Evolutionary conservation across 2,113 vertebrate genomes (phyloP).

Genomic region (Tauraco erythrolophus): DNA sequence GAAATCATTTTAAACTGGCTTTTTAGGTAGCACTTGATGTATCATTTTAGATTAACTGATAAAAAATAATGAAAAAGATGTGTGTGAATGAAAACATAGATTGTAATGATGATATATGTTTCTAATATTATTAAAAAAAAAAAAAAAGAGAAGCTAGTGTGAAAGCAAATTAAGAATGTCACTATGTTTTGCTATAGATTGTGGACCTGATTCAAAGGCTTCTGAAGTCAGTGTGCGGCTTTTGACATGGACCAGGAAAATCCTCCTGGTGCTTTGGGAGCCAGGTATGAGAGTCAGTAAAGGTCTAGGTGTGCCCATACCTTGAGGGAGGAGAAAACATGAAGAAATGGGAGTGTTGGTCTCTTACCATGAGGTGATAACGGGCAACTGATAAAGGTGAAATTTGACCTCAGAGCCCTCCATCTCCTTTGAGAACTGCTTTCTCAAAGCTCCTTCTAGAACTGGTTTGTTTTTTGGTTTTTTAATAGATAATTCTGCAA

Average conservation of each 20-base stretch:
- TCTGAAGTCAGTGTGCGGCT: neutral
- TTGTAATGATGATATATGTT: neutral
- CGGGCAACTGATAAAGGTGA: neutral
- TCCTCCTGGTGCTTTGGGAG: neutral
- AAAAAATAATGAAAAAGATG: slow-evolving; percentile 49
- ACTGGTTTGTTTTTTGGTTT: too few species aligned
- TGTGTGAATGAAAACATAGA: slow-evolving; percentile 26
- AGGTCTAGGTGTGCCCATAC: neutral
- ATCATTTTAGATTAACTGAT: slow-evolving; percentile 58
- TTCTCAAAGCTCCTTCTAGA: neutral
- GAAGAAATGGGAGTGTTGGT: neutral
- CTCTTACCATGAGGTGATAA: neutral
- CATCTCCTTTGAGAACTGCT: neutral
- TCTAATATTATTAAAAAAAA: slow-evolving; percentile 5
- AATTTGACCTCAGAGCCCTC: neutral
- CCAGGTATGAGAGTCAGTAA: neutral
- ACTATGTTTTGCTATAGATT: neutral
- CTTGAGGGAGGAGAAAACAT: neutral
- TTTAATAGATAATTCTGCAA: neutral
- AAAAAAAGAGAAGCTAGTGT: neutral
- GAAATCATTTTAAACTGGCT: slow-evolving; percentile 35
- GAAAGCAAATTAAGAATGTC: neutral
- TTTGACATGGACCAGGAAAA: neutral
- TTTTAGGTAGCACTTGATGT: slow-evolving; percentile 57
- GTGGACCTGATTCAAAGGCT: neutral